Percentiles rank a stretch among this genome's conserved stretches.
These are phyloP conservation scores for Barypeithes pellucidus DNA, from an alignment of 2,888 invertebrate genomes.

Conservation along the genomic window DNA sequence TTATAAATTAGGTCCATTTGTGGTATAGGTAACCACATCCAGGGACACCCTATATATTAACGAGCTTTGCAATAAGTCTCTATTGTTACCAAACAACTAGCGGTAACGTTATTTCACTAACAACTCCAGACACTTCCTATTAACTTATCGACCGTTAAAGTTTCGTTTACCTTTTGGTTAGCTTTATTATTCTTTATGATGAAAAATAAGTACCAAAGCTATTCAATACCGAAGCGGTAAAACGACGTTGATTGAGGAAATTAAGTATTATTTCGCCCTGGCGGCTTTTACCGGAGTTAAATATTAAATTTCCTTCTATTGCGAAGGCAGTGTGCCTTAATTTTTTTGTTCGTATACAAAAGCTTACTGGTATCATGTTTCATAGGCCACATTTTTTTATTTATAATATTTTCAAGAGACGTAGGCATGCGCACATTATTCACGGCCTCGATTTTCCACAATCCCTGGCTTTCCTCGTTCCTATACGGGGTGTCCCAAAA, in stretches of 20 bases:
- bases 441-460: too few species aligned
- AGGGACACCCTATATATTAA: too few species aligned
- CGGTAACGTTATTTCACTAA: not conserved
- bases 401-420: too few species aligned
- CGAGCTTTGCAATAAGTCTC: too few species aligned
- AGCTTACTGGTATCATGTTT: not conserved
- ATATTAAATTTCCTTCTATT: slow-evolving; percentile 23
- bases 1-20: too few species aligned
- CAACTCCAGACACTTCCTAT: not conserved
- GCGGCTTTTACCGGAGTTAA: slow-evolving; percentile 25
- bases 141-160: slow-evolving; percentile 21
- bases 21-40: too few species aligned
- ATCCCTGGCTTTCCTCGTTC: too few species aligned
- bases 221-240: slow-evolving; percentile 37
- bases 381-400: too few species aligned
- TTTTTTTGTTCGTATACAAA: not conserved
- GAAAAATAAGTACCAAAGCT: slow-evolving; percentile 33
- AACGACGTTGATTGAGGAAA: slow-evolving; percentile 34
- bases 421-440: too few species aligned
- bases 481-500: too few species aligned
- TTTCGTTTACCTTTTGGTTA: slow-evolving; percentile 32
- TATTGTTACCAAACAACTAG: not conserved
- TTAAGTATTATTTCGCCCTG: slow-evolving; percentile 29
- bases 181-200: slow-evolving; percentile 39
- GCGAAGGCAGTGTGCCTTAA: not conserved